Base-by-base conservation (phyloP, 1,140 invertebrate genomes). In the Penaeus japonicus region DNA sequence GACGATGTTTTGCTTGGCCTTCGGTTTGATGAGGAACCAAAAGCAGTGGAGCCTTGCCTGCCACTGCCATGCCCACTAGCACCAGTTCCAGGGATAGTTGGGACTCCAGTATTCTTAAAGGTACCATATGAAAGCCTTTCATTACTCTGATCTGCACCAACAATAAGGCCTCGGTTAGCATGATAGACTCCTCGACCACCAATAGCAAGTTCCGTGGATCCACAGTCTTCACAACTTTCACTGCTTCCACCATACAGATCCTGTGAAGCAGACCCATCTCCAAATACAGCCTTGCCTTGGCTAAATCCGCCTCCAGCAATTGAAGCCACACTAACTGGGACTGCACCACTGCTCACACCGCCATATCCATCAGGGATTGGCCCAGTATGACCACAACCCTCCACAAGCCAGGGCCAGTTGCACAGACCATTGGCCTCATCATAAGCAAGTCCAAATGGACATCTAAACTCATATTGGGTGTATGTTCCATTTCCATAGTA, bases 371-470 rank as follows among this genome's bases (percentile, higher is more conserved):
- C 87, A n/a, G 79, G 75, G 39, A 57, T 32, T 27, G 82, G 79
- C n/a, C 77, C 83, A 47, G 93, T 93, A 75, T 92, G 93, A 70
- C 94, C 94, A 91, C 96, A 97, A 70, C 93, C 94, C 0, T 94
- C 94, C 7, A 96, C 96, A 62, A 96, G 91, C 96, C 96, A 97
- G 0, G 96, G 95, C 96, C 96, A 97, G 92, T 97, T 96, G 91
- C 96, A 97, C 65, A 95, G 93, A 1, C 96, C 92, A 39, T 94
- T 94, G 22, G 93, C 92, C 85, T 96, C 95, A 91, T 97, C 96
- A 91, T 96, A 97, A 2, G 95, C 96, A 24, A 97, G 93, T 3
- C 96, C 96, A 91, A 96, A 97, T 0, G 96, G 96, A 92, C 96
- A 97, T 81, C 95, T 94, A 92, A 97, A 97, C 92, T 97, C 96